Conservation (phyloP, 2,113 vertebrate genomes). For the Xyliphius kryptos region DNA sequence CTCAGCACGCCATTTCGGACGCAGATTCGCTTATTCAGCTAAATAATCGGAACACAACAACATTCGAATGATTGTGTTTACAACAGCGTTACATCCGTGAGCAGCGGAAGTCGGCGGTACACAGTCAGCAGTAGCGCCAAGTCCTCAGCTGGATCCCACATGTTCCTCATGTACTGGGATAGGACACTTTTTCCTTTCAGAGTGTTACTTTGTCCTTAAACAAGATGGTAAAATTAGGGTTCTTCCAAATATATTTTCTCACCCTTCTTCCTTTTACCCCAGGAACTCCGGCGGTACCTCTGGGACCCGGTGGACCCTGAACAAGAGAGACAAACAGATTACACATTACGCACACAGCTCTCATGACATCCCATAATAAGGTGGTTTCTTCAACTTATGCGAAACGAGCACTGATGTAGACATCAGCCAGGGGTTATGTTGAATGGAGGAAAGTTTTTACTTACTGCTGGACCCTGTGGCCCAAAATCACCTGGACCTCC, state of each 20-base stretch:
- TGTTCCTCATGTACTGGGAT: too few species aligned
- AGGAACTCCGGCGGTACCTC: slow-evolving; percentile 71
- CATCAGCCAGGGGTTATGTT: not conserved
- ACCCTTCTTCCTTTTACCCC: slow-evolving; percentile 86
- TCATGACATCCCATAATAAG: not conserved
- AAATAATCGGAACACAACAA: too few species aligned
- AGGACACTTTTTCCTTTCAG: too few species aligned
- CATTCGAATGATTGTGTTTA: too few species aligned
- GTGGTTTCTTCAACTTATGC: too few species aligned
- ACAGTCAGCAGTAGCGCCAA: not conserved
- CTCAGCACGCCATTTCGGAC: too few species aligned
- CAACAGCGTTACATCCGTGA: too few species aligned
- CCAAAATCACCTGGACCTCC: slow-evolving; percentile 81
- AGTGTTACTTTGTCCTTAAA: too few species aligned
- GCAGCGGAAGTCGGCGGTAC: too few species aligned
- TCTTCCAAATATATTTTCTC: slow-evolving; percentile 52
- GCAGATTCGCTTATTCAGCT: too few species aligned
- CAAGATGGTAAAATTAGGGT: not conserved
- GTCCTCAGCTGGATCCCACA: slow-evolving; percentile 3
- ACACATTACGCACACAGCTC: not conserved
- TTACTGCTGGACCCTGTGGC: slow-evolving; percentile 77
- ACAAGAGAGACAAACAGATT: slow-evolving; percentile 9
- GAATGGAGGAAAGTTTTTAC: slow-evolving; percentile 48
- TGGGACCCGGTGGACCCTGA: slow-evolving; percentile 77
- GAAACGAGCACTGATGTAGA: slow-evolving; percentile 1